Conservation (phyloP, 2,113 vertebrate genomes). For the Mus musculus region GRCm39 chr3:110036501-110037000, state of each 20-base stretch:
- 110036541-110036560: neutral
- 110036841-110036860: neutral
- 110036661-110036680: neutral
- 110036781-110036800: neutral
- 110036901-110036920: neutral
- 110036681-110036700: neutral
- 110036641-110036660: slow-evolving; percentile 17
- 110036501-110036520: neutral
- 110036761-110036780: neutral
- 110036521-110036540: neutral
- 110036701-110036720: neutral
- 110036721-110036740: neutral
- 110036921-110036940: neutral
- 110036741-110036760: neutral
- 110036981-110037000: neutral
- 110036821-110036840: neutral
- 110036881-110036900: neutral
- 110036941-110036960: slow-evolving; percentile 35
- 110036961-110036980: neutral
- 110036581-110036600: neutral
- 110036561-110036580: neutral
- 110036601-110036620: neutral
- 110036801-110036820: neutral
- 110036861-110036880: neutral
- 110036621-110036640: neutral